phyloP scores from a whole-genome alignment of 2,113 vertebrate species.

The Phoenicopterus ruber region DNA sequence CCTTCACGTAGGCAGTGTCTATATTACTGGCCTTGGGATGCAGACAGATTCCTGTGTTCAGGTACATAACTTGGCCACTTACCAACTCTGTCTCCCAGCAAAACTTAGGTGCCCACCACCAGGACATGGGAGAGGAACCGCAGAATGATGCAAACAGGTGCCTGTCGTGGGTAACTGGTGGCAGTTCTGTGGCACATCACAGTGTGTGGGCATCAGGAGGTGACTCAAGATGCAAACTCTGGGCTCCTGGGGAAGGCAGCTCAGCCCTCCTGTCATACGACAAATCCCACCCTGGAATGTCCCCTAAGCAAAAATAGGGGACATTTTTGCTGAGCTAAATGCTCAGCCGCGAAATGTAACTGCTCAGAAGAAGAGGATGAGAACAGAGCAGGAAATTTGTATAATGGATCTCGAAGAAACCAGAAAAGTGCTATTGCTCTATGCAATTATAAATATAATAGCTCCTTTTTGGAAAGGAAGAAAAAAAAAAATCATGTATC shows the following conservation, averaged over 20 bases:
- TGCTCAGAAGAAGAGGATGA: background rate
- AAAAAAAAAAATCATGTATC: background rate
- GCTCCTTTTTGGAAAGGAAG: background rate
- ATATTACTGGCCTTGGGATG: background rate
- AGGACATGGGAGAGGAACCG: background rate
- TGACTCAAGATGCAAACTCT: background rate
- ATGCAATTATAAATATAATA: constrained; percentile 1
- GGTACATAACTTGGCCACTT: background rate
- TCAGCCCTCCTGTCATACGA: background rate
- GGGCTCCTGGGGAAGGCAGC: background rate
- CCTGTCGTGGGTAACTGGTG: background rate
- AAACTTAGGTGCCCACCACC: background rate
- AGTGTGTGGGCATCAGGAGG: background rate
- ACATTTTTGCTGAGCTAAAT: no score
- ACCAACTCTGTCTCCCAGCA: background rate
- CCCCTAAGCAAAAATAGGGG: background rate
- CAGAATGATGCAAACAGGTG: background rate
- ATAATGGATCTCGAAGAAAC: background rate
- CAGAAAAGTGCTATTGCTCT: background rate
- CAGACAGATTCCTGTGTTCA: background rate
- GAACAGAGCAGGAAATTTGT: background rate
- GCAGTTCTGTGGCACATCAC: background rate
- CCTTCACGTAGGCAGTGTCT: background rate
- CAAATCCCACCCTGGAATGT: background rate
- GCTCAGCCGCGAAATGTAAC: background rate